Percentiles rank a stretch among this genome's conserved stretches.
Conservation (phyloP, 2,113 vertebrate species). For the Platichthys flesus region DNA sequence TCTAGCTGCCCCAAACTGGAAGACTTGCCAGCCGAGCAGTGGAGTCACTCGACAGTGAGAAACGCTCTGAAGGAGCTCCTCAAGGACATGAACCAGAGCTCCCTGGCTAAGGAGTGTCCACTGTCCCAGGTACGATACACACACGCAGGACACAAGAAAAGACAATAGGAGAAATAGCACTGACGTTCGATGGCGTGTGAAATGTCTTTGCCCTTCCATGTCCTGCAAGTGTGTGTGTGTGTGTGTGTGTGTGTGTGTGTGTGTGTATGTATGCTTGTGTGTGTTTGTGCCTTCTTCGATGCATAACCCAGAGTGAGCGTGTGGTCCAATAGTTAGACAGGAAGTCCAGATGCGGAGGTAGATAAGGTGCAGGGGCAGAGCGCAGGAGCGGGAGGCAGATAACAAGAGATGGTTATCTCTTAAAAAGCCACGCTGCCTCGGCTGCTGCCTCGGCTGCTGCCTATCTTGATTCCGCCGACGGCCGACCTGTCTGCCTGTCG, state of each 20-base stretch:
- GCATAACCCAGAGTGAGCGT: slow-evolving; percentile 12
- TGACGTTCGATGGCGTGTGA: slow-evolving; percentile 9
- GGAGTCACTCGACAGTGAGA: slow-evolving; percentile 96
- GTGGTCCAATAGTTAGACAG: slow-evolving; percentile 51
- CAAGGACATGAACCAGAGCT: slow-evolving; percentile 99
- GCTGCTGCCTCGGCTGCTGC: slow-evolving; percentile 38
- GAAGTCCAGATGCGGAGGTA: slow-evolving; percentile 67
- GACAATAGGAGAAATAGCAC: not conserved
- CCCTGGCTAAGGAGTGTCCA: slow-evolving; percentile 96
- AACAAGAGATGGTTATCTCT: slow-evolving; percentile 71
- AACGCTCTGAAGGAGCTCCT: slow-evolving; percentile 97
- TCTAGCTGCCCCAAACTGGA: slow-evolving; percentile 94
- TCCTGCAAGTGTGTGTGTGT: not conserved
- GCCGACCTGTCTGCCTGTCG: slow-evolving; percentile 39
- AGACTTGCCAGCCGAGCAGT: slow-evolving; percentile 95
- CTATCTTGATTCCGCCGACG: slow-evolving; percentile 39
- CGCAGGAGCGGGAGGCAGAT: slow-evolving; percentile 46
- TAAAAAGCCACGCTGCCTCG: slow-evolving; percentile 57
- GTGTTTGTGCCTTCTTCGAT: not conserved
- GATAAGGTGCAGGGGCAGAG: slow-evolving; percentile 63
- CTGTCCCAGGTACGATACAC: slow-evolving; percentile 89
- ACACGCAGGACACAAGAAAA: not conserved
- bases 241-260: not conserved
- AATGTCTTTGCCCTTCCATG: slow-evolving; percentile 31
- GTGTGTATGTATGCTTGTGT: not conserved